Conservation (phyloP, 2,797 vertebrate genomes). For the Sebastes vulpes region DNA sequence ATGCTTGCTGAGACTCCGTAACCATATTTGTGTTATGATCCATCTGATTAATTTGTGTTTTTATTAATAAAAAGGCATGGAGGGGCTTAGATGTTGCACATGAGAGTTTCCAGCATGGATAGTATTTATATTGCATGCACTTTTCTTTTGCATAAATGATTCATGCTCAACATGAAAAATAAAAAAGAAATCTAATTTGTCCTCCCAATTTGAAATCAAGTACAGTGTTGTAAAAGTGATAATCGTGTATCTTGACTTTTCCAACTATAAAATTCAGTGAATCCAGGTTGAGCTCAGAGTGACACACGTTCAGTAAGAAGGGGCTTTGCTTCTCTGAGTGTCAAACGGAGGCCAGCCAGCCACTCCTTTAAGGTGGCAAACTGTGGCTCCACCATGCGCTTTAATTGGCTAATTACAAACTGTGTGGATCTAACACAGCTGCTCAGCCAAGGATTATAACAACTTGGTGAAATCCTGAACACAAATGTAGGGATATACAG, state of each 20-base stretch:
- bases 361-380: not conserved
- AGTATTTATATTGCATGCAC: not conserved
- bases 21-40: conserved; percentile 15
- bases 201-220: not conserved
- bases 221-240: not conserved
- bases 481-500: not conserved
- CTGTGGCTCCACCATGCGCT: not conserved
- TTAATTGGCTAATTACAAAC: conserved; percentile 47
- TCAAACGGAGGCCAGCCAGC: not conserved
- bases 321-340: not conserved
- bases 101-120: not conserved
- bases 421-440: conserved; percentile 31
- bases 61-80: not conserved
- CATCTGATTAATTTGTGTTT: not conserved
- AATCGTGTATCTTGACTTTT: not conserved
- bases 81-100: not conserved
- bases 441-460: conserved; percentile 23
- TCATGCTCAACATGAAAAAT: not conserved
- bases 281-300: not conserved
- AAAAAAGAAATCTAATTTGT: not conserved
- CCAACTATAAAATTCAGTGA: not conserved
- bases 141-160: not conserved
- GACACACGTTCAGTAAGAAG: conserved; percentile 6
- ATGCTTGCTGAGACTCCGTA: not conserved
- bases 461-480: conserved; percentile 17